phyloP scores from a whole-genome alignment of 2,888 invertebrate genomes.

The Pomacea canaliculata region DNA sequence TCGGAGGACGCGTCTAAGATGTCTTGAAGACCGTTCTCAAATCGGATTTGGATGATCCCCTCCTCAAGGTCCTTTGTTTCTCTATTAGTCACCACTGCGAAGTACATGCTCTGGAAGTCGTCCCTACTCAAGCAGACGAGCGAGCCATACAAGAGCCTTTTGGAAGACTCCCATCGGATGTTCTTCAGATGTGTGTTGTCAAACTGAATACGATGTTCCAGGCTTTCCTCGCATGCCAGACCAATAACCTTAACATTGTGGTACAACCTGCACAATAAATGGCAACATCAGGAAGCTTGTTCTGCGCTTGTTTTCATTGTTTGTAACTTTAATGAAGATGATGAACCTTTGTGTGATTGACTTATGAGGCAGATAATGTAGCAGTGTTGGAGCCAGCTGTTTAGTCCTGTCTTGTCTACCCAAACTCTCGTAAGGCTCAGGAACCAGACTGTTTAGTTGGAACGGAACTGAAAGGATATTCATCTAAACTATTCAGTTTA shows the following conservation, averaged over 20 bases:
- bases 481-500: no score
- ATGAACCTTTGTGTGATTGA: no score
- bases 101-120: constrained; percentile 78
- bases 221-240: constrained; percentile 49
- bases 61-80: constrained; percentile 46
- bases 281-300: not conserved
- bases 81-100: constrained; percentile 75
- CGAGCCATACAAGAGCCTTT: constrained; percentile 80
- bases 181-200: constrained; percentile 35
- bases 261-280: constrained; percentile 40
- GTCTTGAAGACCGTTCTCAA: constrained; percentile 39
- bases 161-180: constrained; percentile 71
- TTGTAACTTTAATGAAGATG: no score
- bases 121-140: constrained; percentile 80
- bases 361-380: no score
- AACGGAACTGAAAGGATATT: no score
- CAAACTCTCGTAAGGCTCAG: no score
- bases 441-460: no score
- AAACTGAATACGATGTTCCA: constrained; percentile 53
- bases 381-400: no score
- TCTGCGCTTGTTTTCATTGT: no score
- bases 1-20: constrained; percentile 32
- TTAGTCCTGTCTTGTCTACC: no score
- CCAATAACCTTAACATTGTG: constrained; percentile 53
- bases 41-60: constrained; percentile 52